A percentile compares a stretch with the other conserved stretches of the same genome.
These are phyloP conservation scores for Helicorthomorpha holstii DNA, from an alignment of 1,140 invertebrate species.

Conservation along the genomic window DNA sequence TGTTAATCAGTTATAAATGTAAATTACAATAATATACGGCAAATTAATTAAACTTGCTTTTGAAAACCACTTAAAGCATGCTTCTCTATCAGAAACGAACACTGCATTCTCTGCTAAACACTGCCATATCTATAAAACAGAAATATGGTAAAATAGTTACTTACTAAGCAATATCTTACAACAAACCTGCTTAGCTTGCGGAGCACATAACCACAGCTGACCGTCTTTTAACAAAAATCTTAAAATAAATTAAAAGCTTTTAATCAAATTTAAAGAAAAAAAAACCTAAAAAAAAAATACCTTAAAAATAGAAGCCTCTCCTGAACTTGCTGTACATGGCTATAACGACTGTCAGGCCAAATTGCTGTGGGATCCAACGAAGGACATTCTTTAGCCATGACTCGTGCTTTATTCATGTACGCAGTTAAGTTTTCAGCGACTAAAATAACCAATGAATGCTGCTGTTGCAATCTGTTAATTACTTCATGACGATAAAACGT, in stretches of 20 bases:
- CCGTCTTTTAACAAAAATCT: constrained; percentile 51
- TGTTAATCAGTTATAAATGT: constrained; percentile 1
- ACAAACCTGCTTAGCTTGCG: constrained; percentile 70
- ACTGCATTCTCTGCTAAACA: constrained; percentile 86
- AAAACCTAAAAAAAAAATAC: constrained; percentile 32
- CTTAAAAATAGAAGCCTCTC: constrained; percentile 87
- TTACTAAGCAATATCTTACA: not conserved
- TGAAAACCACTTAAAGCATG: constrained; percentile 98
- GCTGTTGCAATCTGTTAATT: constrained; percentile 76
- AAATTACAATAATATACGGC: not conserved
- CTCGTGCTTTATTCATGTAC: constrained; percentile 75
- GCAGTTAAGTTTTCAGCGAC: constrained; percentile 79
- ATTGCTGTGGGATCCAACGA: constrained; percentile 63
- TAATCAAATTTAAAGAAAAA: constrained; percentile 30
- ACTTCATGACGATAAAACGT: constrained; percentile 49
- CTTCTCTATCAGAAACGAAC: constrained; percentile 78
- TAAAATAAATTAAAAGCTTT: constrained; percentile 2
- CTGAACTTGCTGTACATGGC: constrained; percentile 80
- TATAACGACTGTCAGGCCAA: constrained; percentile 73
- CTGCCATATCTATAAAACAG: constrained; percentile 58
- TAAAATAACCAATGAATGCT: constrained; percentile 81
- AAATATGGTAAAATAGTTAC: constrained; percentile 2
- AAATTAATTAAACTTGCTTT: constrained; percentile 32
- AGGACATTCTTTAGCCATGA: constrained; percentile 48
- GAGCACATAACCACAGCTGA: constrained; percentile 85